These are phyloP conservation scores for Dicentrarchus labrax DNA, from an alignment of 2,113 vertebrate species.

Conservation along the genomic window DNA sequence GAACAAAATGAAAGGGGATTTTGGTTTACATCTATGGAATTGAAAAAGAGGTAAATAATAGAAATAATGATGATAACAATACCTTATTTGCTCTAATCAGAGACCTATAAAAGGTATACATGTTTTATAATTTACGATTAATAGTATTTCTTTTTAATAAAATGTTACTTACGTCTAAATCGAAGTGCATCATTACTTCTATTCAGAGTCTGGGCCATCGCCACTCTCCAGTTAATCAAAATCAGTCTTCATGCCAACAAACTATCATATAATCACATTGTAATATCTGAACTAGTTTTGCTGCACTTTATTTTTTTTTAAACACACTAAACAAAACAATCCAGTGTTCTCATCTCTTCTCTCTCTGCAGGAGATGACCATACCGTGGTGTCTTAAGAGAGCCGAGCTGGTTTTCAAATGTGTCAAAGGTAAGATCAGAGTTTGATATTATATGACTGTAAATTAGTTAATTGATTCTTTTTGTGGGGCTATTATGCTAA, in stretches of 20 bases:
- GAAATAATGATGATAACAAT: background rate
- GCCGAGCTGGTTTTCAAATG: constrained; percentile 95
- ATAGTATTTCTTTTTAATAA: background rate
- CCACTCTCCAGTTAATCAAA: background rate
- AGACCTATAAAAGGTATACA: background rate
- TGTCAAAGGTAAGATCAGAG: constrained; percentile 90
- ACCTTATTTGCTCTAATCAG: background rate
- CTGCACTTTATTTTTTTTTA: background rate
- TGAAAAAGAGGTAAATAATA: background rate
- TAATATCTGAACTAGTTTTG: background rate
- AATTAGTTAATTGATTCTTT: too few species aligned
- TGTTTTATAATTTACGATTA: background rate
- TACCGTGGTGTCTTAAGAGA: constrained; percentile 87
- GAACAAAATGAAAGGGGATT: background rate
- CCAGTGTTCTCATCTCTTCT: background rate
- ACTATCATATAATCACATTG: background rate
- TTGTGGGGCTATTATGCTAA: background rate
- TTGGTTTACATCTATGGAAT: background rate
- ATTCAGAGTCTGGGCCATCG: too few species aligned
- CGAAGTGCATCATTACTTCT: background rate
- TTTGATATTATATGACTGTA: background rate
- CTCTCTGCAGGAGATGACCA: constrained; percentile 85
- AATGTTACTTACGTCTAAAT: background rate
- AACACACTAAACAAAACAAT: background rate
- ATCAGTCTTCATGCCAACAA: background rate